A percentile compares a stretch with the other conserved stretches of the same genome.
Evolutionary conservation across 2,113 vertebrate genomes (phyloP).

Genomic region (Origma solitaria): DNA sequence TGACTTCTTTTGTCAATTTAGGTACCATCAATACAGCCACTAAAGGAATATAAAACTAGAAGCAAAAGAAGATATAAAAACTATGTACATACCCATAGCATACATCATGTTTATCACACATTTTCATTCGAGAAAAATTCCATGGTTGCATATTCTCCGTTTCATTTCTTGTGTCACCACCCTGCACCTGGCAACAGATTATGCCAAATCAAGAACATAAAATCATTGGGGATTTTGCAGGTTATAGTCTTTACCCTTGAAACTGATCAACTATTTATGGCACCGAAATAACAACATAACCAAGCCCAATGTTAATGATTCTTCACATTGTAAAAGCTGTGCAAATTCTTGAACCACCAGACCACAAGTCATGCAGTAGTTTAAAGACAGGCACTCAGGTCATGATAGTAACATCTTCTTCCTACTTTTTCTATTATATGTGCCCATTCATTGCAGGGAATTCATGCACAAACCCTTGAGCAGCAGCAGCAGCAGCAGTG

Average conservation of each 20-base stretch:
- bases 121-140: neutral
- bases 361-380: neutral
- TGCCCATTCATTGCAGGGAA: neutral
- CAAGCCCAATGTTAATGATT: neutral
- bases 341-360: neutral
- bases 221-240: neutral
- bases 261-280: neutral
- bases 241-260: neutral
- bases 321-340: neutral
- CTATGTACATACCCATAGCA: neutral
- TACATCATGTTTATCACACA: neutral
- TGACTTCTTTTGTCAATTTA: neutral
- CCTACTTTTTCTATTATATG: neutral
- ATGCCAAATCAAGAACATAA: neutral
- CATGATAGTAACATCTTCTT: neutral
- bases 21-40: neutral
- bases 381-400: neutral
- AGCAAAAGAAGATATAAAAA: neutral
- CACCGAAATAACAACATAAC: neutral
- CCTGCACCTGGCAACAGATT: neutral
- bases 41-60: neutral
- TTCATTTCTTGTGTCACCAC: neutral
- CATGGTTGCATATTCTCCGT: neutral
- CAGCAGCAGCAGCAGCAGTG: neutral
- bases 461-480: neutral